These are phyloP conservation scores for Cremastinae sp. DNA, from an alignment of 2,888 invertebrate species.

Conservation along the genomic window DNA sequence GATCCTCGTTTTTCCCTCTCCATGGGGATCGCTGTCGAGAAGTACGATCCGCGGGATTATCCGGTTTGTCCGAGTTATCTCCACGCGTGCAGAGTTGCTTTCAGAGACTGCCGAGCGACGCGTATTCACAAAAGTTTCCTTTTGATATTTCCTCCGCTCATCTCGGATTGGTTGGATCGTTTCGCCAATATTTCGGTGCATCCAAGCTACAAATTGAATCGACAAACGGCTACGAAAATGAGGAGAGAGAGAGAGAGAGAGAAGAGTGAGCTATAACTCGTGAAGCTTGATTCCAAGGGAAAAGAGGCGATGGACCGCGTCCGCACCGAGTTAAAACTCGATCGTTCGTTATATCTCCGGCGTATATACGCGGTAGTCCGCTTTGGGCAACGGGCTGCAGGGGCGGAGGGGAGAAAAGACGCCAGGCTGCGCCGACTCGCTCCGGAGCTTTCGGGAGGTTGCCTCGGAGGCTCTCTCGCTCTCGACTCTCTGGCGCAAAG, in stretches of 20 bases:
- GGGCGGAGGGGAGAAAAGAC: not conserved
- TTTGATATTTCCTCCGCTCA: not conserved
- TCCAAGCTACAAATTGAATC: not conserved
- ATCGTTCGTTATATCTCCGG: too few relatives aligned
- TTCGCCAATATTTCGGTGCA: not conserved
- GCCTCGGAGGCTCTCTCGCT: constrained; percentile 47
- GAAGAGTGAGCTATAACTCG: not conserved
- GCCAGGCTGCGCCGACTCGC: constrained; percentile 41
- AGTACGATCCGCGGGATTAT: constrained; percentile 56
- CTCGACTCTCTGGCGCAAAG: constrained; percentile 49
- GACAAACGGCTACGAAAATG: not conserved
- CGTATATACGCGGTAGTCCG: too few relatives aligned
- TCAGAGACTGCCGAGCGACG: too few relatives aligned
- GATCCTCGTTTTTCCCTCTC: constrained; percentile 40
- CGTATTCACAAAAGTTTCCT: too few relatives aligned
- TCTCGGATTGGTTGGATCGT: too few relatives aligned
- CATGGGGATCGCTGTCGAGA: constrained; percentile 19
- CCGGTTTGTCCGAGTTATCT: constrained; percentile 58
- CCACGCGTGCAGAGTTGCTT: constrained; percentile 48
- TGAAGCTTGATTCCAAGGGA: too few relatives aligned
- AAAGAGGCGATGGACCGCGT: not conserved
- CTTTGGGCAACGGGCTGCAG: not conserved
- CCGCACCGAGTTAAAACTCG: too few relatives aligned
- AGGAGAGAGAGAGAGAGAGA: constrained; percentile 37
- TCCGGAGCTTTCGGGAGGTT: constrained; percentile 32